Percentiles rank a stretch among this genome's conserved stretches.
Evolutionary conservation across 2,797 vertebrate genomes (phyloP).

Genomic region (Melanotaenia maccullochi): DNA sequence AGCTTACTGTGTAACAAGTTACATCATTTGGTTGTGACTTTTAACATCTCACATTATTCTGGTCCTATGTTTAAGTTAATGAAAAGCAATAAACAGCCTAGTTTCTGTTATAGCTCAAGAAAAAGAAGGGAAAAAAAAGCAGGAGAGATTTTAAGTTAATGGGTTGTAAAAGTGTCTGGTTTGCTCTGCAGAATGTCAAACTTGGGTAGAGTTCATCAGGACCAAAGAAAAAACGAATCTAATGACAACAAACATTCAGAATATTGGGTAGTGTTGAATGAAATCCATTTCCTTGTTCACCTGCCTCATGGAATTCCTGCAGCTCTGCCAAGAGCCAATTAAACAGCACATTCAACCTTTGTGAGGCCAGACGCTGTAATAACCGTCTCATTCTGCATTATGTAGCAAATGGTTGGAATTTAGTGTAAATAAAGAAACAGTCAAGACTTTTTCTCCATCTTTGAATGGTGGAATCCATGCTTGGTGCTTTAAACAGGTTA

Average conservation of each 20-base stretch:
- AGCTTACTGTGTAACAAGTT: conserved; percentile 16
- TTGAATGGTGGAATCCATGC: conserved; percentile 26
- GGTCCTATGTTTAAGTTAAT: conserved; percentile 20
- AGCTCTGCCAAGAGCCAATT: conserved; percentile 69
- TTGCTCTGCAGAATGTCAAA: conserved; percentile 54
- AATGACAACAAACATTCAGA: conserved; percentile 70
- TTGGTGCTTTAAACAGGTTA: conserved; percentile 34
- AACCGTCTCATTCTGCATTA: conserved; percentile 65
- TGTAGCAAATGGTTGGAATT: conserved; percentile 56
- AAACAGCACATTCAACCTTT: conserved; percentile 63
- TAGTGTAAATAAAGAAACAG: conserved; percentile 49
- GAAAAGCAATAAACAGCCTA: conserved; percentile 49
- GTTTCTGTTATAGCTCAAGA: conserved; percentile 67
- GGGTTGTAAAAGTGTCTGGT: conserved; percentile 71
- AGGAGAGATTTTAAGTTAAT: conserved; percentile 57
- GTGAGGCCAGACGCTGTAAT: conserved; percentile 70
- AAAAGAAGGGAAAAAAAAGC: conserved; percentile 50
- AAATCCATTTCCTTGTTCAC: conserved; percentile 78
- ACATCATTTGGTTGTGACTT: conserved; percentile 16
- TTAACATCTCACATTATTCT: background rate
- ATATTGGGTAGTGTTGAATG: conserved; percentile 75
- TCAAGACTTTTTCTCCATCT: conserved; percentile 37
- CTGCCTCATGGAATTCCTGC: conserved; percentile 75
- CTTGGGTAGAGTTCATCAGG: conserved; percentile 50
- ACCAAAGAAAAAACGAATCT: conserved; percentile 39